These are phyloP conservation scores for Gymnosoma rotundatum DNA, from an alignment of 2,888 invertebrate species.

Conservation along the genomic window DNA sequence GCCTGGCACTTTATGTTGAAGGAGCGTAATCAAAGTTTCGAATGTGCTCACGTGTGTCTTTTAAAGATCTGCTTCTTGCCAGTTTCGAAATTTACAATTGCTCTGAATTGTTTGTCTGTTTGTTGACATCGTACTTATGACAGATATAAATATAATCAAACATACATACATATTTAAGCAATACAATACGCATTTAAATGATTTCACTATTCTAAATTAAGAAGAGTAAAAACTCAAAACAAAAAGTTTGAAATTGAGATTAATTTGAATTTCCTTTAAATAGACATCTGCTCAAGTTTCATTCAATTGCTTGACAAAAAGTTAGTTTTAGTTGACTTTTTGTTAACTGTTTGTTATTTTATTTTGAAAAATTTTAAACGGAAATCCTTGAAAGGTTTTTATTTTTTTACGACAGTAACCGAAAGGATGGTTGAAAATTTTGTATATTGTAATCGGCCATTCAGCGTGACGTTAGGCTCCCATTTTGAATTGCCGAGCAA, in stretches of 20 bases:
- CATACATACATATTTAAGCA: not conserved
- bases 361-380: no score
- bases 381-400: no score
- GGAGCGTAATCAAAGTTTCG: conserved; percentile 27
- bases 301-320: no score
- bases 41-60: conserved; percentile 33
- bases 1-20: conserved; percentile 12
- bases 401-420: no score
- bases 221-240: not conserved
- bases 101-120: not conserved
- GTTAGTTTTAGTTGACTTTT: no score
- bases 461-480: no score
- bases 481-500: no score
- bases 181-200: conserved; percentile 41
- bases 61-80: conserved; percentile 18
- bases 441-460: no score
- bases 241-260: conserved; percentile 7
- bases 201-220: conserved; percentile 25
- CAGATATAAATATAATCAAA: conserved; percentile 46
- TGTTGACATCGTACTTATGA: conserved; percentile 46
- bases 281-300: conserved; percentile 47
- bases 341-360: no score
- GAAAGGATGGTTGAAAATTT: no score
- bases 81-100: conserved; percentile 32
- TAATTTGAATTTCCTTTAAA: not conserved